phyloP scores from a whole-genome alignment of 2,797 vertebrate genomes.

The Paratrypauchen microcephalus region DNA sequence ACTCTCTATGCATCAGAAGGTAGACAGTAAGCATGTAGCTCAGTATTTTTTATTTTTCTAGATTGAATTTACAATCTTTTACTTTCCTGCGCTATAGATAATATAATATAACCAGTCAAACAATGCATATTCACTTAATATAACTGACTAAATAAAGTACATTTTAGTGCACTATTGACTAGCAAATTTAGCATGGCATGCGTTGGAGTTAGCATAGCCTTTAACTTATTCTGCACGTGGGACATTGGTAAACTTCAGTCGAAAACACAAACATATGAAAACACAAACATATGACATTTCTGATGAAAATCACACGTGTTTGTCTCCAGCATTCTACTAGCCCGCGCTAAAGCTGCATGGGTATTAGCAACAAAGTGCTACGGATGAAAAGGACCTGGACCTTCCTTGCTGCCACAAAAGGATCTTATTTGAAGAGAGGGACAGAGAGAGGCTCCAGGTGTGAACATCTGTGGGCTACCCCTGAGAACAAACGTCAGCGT shows the following conservation, averaged over 20 bases:
- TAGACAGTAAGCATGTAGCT: too few relatives aligned
- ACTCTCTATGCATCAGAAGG: too few relatives aligned
- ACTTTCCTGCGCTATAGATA: neutral
- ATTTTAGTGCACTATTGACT: neutral
- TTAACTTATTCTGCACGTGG: too few relatives aligned
- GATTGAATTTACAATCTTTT: neutral
- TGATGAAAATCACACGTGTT: neutral
- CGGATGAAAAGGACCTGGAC: accelerated
- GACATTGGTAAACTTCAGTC: too few relatives aligned
- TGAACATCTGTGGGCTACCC: too few relatives aligned
- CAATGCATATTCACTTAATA: neutral
- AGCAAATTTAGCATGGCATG: too few relatives aligned
- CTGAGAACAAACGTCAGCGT: too few relatives aligned
- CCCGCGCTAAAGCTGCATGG: neutral
- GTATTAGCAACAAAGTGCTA: conserved; percentile 35
- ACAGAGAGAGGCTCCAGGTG: neutral
- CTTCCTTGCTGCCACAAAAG: conserved; percentile 64
- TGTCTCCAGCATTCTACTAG: neutral
- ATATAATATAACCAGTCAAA: neutral
- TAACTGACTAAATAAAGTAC: neutral
- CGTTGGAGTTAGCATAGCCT: neutral
- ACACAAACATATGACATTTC: neutral
- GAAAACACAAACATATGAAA: neutral
- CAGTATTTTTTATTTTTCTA: too few relatives aligned
- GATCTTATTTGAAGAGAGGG: neutral